phyloP scores from a whole-genome alignment of 2,797 vertebrate species.

The Pangasius mekongensis region DNA sequence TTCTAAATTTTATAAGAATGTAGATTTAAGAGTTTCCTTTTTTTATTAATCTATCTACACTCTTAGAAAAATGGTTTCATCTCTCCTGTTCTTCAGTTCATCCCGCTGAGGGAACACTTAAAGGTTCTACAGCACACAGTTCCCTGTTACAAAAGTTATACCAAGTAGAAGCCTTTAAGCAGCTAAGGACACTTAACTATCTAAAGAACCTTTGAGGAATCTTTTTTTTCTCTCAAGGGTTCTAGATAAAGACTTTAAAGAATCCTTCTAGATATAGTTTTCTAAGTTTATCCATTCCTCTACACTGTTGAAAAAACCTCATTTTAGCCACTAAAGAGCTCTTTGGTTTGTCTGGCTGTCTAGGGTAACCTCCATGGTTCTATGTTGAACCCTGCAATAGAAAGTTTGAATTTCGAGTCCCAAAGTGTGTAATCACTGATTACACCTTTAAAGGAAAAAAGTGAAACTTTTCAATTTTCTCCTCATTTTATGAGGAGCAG shows the following conservation, averaged over 20 bases:
- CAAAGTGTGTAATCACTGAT: background rate
- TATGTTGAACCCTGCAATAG: background rate
- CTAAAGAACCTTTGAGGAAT: background rate
- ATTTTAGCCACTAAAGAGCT: background rate
- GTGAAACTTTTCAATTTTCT: background rate
- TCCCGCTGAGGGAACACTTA: background rate
- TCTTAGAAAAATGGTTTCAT: background rate
- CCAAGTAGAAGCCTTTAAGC: background rate
- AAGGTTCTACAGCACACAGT: background rate
- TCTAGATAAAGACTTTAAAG: background rate
- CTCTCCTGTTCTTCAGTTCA: background rate
- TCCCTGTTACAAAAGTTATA: background rate
- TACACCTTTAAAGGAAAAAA: background rate
- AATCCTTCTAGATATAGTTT: background rate
- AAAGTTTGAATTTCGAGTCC: background rate
- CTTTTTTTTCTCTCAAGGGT: background rate
- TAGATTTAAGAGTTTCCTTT: too few species aligned
- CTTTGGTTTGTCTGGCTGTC: background rate
- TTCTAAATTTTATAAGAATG: too few species aligned
- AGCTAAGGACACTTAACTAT: background rate
- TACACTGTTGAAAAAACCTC: background rate
- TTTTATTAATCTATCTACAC: too few species aligned
- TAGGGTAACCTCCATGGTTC: background rate
- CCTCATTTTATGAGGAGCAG: background rate
- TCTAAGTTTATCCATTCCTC: background rate